These are phyloP conservation scores for Sinotaia quadrata DNA, from an alignment of 2,888 invertebrate genomes.

Conservation along the genomic window DNA sequence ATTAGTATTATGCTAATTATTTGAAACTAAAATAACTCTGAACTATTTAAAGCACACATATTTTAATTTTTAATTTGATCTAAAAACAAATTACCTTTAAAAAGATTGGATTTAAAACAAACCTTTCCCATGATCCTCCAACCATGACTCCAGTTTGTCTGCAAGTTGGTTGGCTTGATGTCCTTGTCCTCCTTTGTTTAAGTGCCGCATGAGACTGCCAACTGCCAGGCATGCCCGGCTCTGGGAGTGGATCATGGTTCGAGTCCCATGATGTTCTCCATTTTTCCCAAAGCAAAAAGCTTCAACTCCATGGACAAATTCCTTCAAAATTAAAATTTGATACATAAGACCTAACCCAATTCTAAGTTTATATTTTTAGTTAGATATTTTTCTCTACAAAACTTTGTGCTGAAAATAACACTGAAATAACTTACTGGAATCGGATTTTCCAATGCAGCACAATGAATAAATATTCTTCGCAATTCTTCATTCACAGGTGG, in stretches of 20 bases:
- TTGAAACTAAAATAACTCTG: too few relatives aligned
- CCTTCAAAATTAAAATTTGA: neutral
- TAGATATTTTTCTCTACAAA: too few relatives aligned
- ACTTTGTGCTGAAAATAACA: too few relatives aligned
- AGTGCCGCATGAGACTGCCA: conserved; percentile 44
- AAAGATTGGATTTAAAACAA: too few relatives aligned
- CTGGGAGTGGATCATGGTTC: conserved; percentile 29
- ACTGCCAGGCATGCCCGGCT: conserved; percentile 50
- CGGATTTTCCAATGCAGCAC: conserved; percentile 30
- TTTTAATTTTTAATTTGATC: too few relatives aligned
- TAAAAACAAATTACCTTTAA: too few relatives aligned
- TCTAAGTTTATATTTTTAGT: neutral
- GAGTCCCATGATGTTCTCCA: conserved; percentile 24
- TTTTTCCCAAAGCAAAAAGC: conserved; percentile 28
- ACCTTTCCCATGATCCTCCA: conserved; percentile 38
- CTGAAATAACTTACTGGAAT: conserved; percentile 26
- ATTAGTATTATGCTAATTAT: too few relatives aligned
- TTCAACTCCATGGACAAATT: conserved; percentile 5
- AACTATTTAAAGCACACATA: too few relatives aligned
- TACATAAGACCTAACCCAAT: too few relatives aligned
- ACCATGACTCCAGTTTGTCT: conserved; percentile 43
- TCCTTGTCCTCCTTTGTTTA: conserved; percentile 32
- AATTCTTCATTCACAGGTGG: conserved; percentile 30
- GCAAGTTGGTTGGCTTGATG: conserved; percentile 42
- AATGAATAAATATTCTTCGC: conserved; percentile 32